A percentile compares a stretch with the other conserved stretches of the same genome.
Evolutionary conservation across 2,113 vertebrate species (phyloP).

Genomic region (Rhombomys opimus): DNA sequence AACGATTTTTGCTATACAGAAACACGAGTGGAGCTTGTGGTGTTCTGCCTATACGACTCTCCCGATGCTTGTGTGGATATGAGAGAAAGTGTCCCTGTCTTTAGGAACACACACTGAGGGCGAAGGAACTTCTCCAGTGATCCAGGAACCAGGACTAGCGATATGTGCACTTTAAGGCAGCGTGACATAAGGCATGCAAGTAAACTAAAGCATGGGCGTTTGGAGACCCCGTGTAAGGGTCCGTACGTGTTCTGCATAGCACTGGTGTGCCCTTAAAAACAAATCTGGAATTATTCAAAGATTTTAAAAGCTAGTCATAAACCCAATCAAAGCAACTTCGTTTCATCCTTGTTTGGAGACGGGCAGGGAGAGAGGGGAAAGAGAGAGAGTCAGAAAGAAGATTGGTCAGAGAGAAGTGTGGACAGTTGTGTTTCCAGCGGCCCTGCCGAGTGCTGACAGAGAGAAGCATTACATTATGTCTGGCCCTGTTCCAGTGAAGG

Average conservation of each 20-base stretch:
- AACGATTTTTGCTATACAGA: not conserved
- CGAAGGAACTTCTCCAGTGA: not conserved
- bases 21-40: not conserved
- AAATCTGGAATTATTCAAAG: conserved; percentile 42
- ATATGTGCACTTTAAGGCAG: accelerated
- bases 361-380: no score
- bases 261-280: not conserved
- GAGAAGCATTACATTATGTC: not conserved
- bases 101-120: not conserved
- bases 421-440: not conserved
- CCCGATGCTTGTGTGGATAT: not conserved
- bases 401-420: not conserved
- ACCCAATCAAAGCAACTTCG: not conserved
- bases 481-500: conserved; percentile 5
- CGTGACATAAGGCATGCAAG: not conserved
- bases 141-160: not conserved
- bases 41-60: not conserved
- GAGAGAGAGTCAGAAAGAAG: not conserved
- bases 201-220: not conserved
- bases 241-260: not conserved
- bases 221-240: not conserved
- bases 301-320: not conserved
- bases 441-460: not conserved
- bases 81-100: not conserved
- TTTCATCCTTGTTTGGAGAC: no score